These are phyloP conservation scores for Mergus octosetaceus DNA, from an alignment of 2,797 vertebrate species.

Conservation along the genomic window DNA sequence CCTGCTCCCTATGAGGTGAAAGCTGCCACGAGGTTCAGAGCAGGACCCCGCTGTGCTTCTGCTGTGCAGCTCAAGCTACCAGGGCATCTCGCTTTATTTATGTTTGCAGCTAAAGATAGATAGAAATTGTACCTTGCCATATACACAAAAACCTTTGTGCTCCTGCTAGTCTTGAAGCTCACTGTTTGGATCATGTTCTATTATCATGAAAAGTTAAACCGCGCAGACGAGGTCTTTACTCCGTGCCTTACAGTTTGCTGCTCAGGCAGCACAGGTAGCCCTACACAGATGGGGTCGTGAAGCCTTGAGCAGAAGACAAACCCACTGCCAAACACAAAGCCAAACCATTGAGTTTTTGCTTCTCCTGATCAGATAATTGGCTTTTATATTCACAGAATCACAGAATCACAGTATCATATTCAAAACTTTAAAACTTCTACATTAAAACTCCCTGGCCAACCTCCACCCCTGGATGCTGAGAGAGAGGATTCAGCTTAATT, in stretches of 20 bases:
- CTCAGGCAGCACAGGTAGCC: neutral
- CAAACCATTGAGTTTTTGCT: slow-evolving; percentile 13
- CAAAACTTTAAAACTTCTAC: too few relatives aligned
- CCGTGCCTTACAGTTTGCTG: neutral
- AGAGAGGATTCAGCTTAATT: neutral
- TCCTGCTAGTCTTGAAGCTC: neutral
- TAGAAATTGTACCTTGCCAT: neutral
- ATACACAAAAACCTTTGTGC: neutral
- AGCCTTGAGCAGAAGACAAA: neutral
- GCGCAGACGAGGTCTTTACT: neutral
- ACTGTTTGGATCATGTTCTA: neutral
- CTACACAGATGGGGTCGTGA: neutral
- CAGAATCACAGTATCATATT: neutral
- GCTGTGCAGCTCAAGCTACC: neutral
- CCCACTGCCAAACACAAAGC: neutral
- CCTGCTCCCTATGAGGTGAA: neutral
- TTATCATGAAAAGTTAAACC: neutral
- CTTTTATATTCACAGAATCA: neutral
- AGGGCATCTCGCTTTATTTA: neutral
- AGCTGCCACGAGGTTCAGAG: neutral
- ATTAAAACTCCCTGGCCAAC: neutral
- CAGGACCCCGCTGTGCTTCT: neutral
- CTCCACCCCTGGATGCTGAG: neutral
- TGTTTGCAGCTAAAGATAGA: neutral
- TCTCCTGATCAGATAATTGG: slow-evolving; percentile 22